Conservation (phyloP, 1,140 invertebrate species). For the Solen grandis region DNA sequence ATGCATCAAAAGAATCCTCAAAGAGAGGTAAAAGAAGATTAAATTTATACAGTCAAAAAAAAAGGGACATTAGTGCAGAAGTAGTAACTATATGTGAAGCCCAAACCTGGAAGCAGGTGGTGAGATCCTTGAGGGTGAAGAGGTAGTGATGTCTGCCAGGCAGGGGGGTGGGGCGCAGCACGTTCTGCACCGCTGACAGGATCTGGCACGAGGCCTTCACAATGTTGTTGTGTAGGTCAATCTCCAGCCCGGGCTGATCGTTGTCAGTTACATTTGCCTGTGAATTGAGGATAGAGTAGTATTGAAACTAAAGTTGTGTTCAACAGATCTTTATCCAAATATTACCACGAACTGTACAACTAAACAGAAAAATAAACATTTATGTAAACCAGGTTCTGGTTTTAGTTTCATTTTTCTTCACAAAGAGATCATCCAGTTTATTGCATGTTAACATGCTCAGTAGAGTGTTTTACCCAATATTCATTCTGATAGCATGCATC, state of each 20-base stretch:
- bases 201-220: slow-evolving; percentile 78
- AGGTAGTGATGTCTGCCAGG: slow-evolving; percentile 79
- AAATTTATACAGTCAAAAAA: too few relatives aligned
- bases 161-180: slow-evolving; percentile 75
- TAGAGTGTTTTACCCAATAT: too few relatives aligned
- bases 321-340: not conserved
- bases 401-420: too few relatives aligned
- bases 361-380: not conserved
- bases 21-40: too few relatives aligned
- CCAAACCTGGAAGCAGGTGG: slow-evolving; percentile 79
- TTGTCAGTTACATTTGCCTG: slow-evolving; percentile 77
- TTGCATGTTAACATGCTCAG: too few relatives aligned
- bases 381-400: too few relatives aligned
- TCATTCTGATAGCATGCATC: too few relatives aligned
- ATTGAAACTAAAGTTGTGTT: not conserved
- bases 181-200: slow-evolving; percentile 72
- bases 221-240: slow-evolving; percentile 78
- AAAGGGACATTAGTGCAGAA: too few relatives aligned
- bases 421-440: too few relatives aligned
- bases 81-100: too few relatives aligned
- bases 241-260: slow-evolving; percentile 75
- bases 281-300: slow-evolving; percentile 2
- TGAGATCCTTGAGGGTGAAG: slow-evolving; percentile 79
- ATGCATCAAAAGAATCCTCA: too few relatives aligned
- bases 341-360: not conserved